A percentile compares a stretch with the other conserved stretches of the same genome.
Evolutionary conservation across 2,888 invertebrate species (phyloP).

Genomic region (Dynastes maya): DNA sequence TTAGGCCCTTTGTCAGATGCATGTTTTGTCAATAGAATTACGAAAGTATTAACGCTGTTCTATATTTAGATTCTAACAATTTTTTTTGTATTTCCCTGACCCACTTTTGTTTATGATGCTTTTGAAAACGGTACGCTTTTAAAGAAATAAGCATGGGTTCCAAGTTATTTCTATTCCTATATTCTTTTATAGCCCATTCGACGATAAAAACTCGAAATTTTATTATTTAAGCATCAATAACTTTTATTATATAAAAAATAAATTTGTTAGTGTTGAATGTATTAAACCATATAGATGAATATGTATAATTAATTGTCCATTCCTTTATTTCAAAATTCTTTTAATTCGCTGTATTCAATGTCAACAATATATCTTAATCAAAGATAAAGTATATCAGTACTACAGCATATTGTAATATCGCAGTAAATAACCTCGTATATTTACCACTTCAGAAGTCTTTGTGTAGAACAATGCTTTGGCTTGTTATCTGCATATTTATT

Average conservation of each 20-base stretch:
- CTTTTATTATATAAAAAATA: slow-evolving; percentile 18
- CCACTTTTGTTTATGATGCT: slow-evolving; percentile 23
- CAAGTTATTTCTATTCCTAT: not conserved
- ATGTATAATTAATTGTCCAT: slow-evolving; percentile 9
- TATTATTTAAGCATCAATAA: slow-evolving; percentile 32
- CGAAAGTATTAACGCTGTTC: slow-evolving; percentile 14
- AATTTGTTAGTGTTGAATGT: not conserved
- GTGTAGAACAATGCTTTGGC: no score
- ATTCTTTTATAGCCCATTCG: slow-evolving; percentile 4
- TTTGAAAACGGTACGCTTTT: slow-evolving; percentile 8
- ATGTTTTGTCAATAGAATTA: slow-evolving; percentile 38
- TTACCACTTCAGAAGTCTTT: no score
- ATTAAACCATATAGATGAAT: not conserved
- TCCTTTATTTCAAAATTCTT: not conserved
- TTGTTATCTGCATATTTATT: no score
- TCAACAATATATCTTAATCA: no score
- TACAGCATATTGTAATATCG: no score
- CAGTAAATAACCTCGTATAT: no score
- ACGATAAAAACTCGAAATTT: slow-evolving; percentile 30
- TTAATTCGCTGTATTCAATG: not conserved
- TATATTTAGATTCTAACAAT: slow-evolving; percentile 32
- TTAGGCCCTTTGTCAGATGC: not conserved
- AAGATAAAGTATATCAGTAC: no score
- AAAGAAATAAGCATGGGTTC: slow-evolving; percentile 5
- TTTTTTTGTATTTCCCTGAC: slow-evolving; percentile 16